Evolutionary conservation across 2,113 vertebrate species (phyloP).

Genomic region (Misgurnus anguillicaudatus): DNA sequence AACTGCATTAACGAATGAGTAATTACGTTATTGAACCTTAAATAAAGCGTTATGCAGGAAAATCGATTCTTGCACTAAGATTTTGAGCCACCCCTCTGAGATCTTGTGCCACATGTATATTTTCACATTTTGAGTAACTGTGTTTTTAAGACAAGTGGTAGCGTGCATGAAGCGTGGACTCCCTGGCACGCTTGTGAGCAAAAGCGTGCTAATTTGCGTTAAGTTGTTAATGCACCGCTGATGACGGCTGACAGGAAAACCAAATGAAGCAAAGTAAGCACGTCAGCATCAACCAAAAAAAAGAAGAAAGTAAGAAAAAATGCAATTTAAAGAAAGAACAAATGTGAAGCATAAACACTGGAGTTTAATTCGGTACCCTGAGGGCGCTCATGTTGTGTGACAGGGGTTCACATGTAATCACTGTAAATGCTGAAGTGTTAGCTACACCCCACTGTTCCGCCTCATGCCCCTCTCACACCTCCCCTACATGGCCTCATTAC

Average conservation of each 20-base stretch:
- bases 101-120: no score
- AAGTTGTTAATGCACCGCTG: constrained; percentile 66
- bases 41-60: not conserved
- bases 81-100: not conserved
- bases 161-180: not conserved
- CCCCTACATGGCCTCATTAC: constrained; percentile 73
- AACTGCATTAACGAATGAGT: no score
- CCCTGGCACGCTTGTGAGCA: constrained; percentile 27
- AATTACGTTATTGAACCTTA: no score
- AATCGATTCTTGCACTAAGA: not conserved
- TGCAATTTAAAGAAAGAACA: constrained; percentile 46
- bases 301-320: constrained; percentile 2
- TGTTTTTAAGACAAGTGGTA: not conserved
- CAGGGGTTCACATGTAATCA: constrained; percentile 79
- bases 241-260: constrained; percentile 68
- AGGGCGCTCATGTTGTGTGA: constrained; percentile 73
- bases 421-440: constrained; percentile 68
- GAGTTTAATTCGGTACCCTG: constrained; percentile 76
- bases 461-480: constrained; percentile 70
- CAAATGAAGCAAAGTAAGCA: constrained; percentile 68
- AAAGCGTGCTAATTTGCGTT: constrained; percentile 66
- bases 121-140: not conserved
- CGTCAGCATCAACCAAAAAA: constrained; percentile 55
- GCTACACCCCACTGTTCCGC: constrained; percentile 57
- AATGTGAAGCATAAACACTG: constrained; percentile 76